phyloP scores from a whole-genome alignment of 2,797 vertebrate genomes.

The Hephaestus fuliginosus region DNA sequence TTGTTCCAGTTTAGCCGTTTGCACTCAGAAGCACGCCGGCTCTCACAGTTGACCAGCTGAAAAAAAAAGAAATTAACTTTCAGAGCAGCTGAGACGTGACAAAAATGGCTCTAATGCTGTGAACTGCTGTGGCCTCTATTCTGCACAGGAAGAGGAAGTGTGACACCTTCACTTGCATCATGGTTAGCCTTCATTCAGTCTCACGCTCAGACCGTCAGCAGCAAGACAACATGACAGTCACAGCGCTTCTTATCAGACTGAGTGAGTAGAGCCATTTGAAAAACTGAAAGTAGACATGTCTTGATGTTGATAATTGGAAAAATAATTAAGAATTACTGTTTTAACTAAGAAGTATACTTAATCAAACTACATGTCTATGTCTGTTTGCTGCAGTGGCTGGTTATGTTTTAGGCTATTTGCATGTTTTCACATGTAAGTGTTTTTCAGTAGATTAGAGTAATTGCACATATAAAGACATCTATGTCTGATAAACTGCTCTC shows the following conservation, averaged over 20 bases:
- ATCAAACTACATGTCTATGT: no score
- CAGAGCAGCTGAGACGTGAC: not conserved
- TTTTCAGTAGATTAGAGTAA: no score
- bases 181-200: not conserved
- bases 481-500: not conserved
- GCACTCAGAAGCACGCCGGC: no score
- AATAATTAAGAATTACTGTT: no score
- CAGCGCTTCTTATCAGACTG: not conserved
- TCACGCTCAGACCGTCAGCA: not conserved
- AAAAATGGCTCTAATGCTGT: not conserved
- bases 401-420: not conserved
- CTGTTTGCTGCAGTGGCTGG: not conserved
- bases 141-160: conserved; percentile 7
- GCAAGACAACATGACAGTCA: not conserved
- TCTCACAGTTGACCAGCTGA: no score
- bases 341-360: no score
- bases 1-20: no score
- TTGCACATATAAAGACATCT: not conserved
- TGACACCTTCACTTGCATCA: not conserved
- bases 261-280: not conserved
- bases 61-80: no score
- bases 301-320: not conserved
- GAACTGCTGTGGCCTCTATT: not conserved
- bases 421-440: no score
- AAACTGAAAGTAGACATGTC: not conserved